A percentile compares a stretch with the other conserved stretches of the same genome.
Conservation (phyloP, 2,888 invertebrate genomes). For the Sphaerophoria taeniata region DNA sequence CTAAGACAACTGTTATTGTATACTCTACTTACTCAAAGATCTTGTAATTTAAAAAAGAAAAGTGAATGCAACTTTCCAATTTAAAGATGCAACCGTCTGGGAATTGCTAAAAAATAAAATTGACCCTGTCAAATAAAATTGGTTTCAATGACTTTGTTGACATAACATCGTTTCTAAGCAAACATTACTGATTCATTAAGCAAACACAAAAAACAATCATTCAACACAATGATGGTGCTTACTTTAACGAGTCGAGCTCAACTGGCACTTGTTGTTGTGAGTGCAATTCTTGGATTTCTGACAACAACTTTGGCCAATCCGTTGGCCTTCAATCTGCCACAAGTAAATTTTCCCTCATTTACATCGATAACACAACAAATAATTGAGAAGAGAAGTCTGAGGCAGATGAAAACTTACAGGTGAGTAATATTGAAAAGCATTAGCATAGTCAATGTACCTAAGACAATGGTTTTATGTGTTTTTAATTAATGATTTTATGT, state of each 20-base stretch:
- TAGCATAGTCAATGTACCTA: no score
- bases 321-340: conserved; percentile 80
- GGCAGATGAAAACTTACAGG: conserved; percentile 83
- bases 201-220: conserved; percentile 7
- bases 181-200: conserved; percentile 18
- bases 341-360: conserved; percentile 80
- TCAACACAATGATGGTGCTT: conserved; percentile 65
- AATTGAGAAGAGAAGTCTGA: conserved; percentile 80
- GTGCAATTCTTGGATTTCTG: conserved; percentile 79
- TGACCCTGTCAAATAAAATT: no score
- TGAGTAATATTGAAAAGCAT: conserved; percentile 74
- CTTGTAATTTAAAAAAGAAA: no score
- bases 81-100: no score
- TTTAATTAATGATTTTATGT: conserved; percentile 6
- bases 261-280: conserved; percentile 78
- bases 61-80: no score
- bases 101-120: no score
- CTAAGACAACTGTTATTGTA: no score
- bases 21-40: no score
- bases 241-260: conserved; percentile 77
- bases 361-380: conserved; percentile 82
- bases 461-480: background rate
- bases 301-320: conserved; percentile 82
- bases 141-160: conserved; percentile 43
- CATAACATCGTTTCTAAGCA: background rate